These are phyloP conservation scores for Megalurothrips usitatus DNA, from an alignment of 2,888 invertebrate genomes.

Conservation along the genomic window DNA sequence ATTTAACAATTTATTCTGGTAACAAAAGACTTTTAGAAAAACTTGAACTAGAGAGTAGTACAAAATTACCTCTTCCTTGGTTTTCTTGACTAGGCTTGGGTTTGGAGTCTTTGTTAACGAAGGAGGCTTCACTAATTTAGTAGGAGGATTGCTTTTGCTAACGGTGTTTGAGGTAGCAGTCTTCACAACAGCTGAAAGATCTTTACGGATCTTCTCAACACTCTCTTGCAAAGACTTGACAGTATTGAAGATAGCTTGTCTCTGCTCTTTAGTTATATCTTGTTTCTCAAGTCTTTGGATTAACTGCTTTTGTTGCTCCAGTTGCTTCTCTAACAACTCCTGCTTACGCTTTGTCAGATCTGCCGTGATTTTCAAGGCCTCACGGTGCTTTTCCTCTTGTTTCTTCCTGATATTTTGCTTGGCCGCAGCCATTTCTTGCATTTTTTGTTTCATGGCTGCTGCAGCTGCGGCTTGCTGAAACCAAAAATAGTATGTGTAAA, in stretches of 20 bases:
- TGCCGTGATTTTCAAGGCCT: slow-evolving; percentile 69
- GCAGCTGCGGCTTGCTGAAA: slow-evolving; percentile 33
- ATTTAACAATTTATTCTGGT: not conserved
- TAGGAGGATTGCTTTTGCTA: slow-evolving; percentile 35
- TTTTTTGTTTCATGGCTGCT: slow-evolving; percentile 50
- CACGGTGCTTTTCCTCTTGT: slow-evolving; percentile 64
- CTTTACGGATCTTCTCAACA: slow-evolving; percentile 71
- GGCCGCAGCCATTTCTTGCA: slow-evolving; percentile 51
- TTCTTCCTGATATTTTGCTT: slow-evolving; percentile 67
- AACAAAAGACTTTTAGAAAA: slow-evolving; percentile 18
- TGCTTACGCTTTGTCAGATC: slow-evolving; percentile 81
- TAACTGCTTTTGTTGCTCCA: slow-evolving; percentile 80
- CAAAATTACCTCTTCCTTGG: slow-evolving; percentile 60
- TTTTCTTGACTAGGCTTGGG: slow-evolving; percentile 52
- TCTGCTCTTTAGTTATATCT: slow-evolving; percentile 66
- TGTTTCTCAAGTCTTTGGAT: slow-evolving; percentile 77
- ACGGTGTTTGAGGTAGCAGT: slow-evolving; percentile 34
- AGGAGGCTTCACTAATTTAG: slow-evolving; percentile 38
- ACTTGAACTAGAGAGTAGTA: not conserved
- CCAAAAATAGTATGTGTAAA: slow-evolving; percentile 11
- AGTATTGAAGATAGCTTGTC: slow-evolving; percentile 68
- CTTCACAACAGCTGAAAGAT: slow-evolving; percentile 51
- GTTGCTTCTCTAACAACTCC: slow-evolving; percentile 78
- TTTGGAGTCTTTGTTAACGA: slow-evolving; percentile 28
- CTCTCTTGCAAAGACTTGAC: slow-evolving; percentile 78